Conservation (phyloP, 2,888 invertebrate species). For the Drosophila stalkeri region DNA sequence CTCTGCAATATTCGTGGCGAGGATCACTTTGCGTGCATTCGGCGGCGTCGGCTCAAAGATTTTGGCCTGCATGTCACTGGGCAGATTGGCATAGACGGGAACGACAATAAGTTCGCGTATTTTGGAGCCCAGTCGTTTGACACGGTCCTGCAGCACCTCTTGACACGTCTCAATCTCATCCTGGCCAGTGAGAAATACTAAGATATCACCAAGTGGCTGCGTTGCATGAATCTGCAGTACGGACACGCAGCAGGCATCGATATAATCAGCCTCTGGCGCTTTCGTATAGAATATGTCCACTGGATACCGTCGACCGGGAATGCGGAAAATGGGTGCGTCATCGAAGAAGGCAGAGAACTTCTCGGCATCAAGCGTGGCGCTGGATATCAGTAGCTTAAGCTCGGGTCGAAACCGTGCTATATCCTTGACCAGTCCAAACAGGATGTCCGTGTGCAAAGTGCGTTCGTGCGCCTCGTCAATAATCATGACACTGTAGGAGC, state of each 20-base stretch:
- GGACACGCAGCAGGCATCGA: constrained; percentile 99
- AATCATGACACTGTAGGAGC: constrained; percentile 98
- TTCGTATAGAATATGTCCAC: constrained; percentile 99
- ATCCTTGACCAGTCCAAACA: constrained; percentile 98
- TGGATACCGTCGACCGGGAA: constrained; percentile 98
- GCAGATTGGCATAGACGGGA: constrained; percentile 99
- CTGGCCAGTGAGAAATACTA: constrained; percentile 98
- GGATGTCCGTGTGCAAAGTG: constrained; percentile 98
- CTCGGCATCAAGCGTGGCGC: constrained; percentile 98
- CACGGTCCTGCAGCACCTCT: constrained; percentile 95
- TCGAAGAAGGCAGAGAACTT: constrained; percentile 99
- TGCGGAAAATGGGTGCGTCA: constrained; percentile 98
- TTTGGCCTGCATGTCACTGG: constrained; percentile 99
- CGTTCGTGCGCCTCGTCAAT: constrained; percentile 99
- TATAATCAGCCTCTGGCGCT: constrained; percentile 99
- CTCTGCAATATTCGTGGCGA: constrained; percentile 99
- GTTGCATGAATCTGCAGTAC: constrained; percentile 99
- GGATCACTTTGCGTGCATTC: constrained; percentile 97
- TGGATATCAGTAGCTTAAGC: constrained; percentile 97
- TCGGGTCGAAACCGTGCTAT: constrained; percentile 97
- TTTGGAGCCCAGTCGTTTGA: constrained; percentile 96
- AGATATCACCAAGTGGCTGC: constrained; percentile 97
- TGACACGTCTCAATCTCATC: constrained; percentile 96
- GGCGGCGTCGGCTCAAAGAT: constrained; percentile 99
- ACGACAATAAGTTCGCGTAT: constrained; percentile 96